Percentiles rank a stretch among this genome's conserved stretches.
These are phyloP conservation scores for Carcina quercana DNA, from an alignment of 2,888 invertebrate species.

Conservation along the genomic window DNA sequence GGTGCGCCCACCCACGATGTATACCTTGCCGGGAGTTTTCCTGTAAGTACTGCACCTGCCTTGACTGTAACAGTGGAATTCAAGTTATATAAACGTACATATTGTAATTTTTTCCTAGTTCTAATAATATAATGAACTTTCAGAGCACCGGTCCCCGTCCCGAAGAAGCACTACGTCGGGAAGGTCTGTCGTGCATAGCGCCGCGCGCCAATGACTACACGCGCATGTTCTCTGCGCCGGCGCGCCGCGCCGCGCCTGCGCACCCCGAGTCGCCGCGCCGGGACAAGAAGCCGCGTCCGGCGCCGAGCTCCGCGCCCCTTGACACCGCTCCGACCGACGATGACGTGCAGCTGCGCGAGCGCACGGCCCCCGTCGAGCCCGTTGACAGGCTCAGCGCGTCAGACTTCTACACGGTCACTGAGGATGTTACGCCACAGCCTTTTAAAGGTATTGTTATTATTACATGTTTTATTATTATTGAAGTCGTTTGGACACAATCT, in stretches of 20 bases:
- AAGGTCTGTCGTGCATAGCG: slow-evolving; percentile 74
- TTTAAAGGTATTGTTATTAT: slow-evolving; percentile 49
- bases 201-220: slow-evolving; percentile 74
- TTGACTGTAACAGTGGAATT: too few relatives aligned
- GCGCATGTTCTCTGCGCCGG: slow-evolving; percentile 66
- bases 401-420: slow-evolving; percentile 64
- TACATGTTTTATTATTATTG: neutral
- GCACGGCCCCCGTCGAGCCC: slow-evolving; percentile 22
- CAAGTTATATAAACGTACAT: too few relatives aligned
- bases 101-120: too few relatives aligned
- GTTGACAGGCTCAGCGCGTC: slow-evolving; percentile 60
- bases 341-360: slow-evolving; percentile 15
- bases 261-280: slow-evolving; percentile 58
- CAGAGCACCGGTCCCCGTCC: slow-evolving; percentile 34
- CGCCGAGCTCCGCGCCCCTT: slow-evolving; percentile 16
- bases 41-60: slow-evolving; percentile 51
- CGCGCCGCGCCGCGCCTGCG: slow-evolving; percentile 54
- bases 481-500: too few relatives aligned
- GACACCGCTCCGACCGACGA: slow-evolving; percentile 9
- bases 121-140: too few relatives aligned
- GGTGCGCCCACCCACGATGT: slow-evolving; percentile 77
- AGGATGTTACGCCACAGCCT: slow-evolving; percentile 64
- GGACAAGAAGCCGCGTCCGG: slow-evolving; percentile 61
- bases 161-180: slow-evolving; percentile 49
- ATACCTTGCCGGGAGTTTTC: slow-evolving; percentile 87